Evolutionary conservation across 2,797 vertebrate genomes (phyloP).

Genomic region (Buceros bicornis): DNA sequence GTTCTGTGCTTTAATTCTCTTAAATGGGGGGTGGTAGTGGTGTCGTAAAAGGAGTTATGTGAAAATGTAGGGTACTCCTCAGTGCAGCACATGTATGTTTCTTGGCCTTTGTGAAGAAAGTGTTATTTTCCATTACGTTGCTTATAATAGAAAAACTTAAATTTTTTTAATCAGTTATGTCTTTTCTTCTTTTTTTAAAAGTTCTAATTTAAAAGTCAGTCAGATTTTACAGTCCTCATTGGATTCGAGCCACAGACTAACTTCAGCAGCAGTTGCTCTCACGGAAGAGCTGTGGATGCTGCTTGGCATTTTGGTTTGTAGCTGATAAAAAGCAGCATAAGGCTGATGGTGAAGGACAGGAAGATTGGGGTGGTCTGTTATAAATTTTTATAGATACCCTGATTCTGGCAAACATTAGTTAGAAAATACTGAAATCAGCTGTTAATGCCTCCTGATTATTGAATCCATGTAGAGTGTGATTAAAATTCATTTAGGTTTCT

Average conservation of each 20-base stretch:
- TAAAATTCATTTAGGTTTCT: background rate
- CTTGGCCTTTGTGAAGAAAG: background rate
- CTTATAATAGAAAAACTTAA: background rate
- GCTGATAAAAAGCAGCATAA: background rate
- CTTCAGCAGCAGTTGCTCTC: background rate
- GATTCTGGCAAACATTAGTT: background rate
- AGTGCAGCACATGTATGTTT: background rate
- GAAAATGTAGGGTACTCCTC: background rate
- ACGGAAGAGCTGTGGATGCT: background rate
- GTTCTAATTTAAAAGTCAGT: background rate
- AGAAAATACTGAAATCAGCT: background rate
- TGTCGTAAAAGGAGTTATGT: background rate
- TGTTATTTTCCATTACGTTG: background rate
- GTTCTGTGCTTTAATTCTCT: background rate
- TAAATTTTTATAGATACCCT: background rate
- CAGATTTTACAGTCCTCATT: background rate
- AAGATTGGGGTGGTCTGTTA: background rate
- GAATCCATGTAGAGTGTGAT: background rate
- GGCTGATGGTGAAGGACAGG: background rate
- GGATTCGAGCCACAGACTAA: background rate
- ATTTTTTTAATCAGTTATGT: background rate
- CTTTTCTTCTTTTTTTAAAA: background rate
- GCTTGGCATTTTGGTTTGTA: background rate
- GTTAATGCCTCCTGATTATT: background rate
- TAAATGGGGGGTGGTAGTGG: accelerated